Base-by-base conservation (phyloP, 2,113 vertebrate genomes). In the Mandrillus leucophaeus region DNA sequence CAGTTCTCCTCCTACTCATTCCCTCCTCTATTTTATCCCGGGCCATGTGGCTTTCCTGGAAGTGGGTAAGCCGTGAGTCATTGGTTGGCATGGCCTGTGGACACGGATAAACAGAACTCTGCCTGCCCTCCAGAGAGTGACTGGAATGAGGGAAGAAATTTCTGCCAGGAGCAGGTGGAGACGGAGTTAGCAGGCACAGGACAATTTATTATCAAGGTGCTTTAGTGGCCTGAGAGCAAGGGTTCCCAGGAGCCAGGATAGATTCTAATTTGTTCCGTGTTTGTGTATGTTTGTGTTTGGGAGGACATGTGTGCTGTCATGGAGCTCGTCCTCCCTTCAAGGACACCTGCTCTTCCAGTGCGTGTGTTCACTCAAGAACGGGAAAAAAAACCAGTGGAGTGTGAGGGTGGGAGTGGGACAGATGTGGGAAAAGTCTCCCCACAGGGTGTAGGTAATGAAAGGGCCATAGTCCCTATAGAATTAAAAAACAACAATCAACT, bases 81-180 rank as follows among this genome's bases (percentile, higher is more conserved):
- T 40, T 48, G 73, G 57, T 18, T 73, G 35, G 66, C 30, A 20
- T 6, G 85, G 43, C 79, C 90, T 88, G 25, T 38, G 6, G 92
- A 75, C 57, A 78, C 73, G 40, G 43, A 55, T 57, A 93, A 92
- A 92, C 85, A 93, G 55, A 96, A 52, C n/a, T 93, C 78, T 64
- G 48, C 23, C 83, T 20, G 75, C 3, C 0, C 70, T 97, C 59
- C 52, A 73, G 70, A 94, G 68, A 93, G 20, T 16, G 0, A 45
- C 38, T 64, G 50, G 14, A 35, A 92, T 64, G 70, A 73, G 85
- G 45, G 32, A 95, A 8, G 50, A 3, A 57, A 64, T 85, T 55
- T 96, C 82, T 96, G 55, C 1, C 0, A 55, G 83, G 32, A 43
- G 17, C 27, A 66, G 38, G 52, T 48, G 50, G 91, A 95, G 57